phyloP scores from a whole-genome alignment of 2,888 invertebrate species.

The Folsomia candida region DNA sequence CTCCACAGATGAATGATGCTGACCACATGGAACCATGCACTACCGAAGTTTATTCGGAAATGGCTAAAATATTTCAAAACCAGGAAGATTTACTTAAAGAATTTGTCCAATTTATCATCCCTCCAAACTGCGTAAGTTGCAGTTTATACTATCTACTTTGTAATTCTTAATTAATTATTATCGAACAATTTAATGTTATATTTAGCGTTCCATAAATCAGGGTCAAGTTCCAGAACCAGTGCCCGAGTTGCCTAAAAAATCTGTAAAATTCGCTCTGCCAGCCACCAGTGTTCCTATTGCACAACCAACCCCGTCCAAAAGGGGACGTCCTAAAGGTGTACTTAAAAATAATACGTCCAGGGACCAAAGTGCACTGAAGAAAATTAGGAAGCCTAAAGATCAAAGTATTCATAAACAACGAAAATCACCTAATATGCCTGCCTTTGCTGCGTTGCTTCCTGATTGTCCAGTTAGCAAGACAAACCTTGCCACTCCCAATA shows the following conservation, averaged over 20 bases:
- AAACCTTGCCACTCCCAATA: conserved; percentile 61
- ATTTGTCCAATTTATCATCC: conserved; percentile 95
- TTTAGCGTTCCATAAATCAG: conserved; percentile 8
- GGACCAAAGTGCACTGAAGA: too few species aligned
- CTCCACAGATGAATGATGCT: conserved; percentile 72
- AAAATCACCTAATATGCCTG: conserved; percentile 35
- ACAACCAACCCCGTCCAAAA: conserved; percentile 51
- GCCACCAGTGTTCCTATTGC: conserved; percentile 52
- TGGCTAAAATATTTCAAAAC: conserved; percentile 94
- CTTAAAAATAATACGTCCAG: too few species aligned
- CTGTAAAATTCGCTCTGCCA: conserved; percentile 25
- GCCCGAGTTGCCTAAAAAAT: conserved; percentile 45
- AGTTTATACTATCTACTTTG: not conserved
- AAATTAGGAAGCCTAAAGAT: too few species aligned
- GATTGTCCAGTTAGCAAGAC: conserved; percentile 62
- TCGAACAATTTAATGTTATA: not conserved
- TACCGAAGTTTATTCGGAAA: conserved; percentile 87
- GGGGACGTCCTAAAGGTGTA: conserved; percentile 52
- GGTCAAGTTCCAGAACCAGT: conserved; percentile 29
- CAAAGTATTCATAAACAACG: too few species aligned
- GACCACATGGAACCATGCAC: conserved; percentile 78
- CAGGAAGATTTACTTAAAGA: conserved; percentile 94
- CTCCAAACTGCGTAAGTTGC: conserved; percentile 50
- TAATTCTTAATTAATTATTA: not conserved
- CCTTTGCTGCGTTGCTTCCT: conserved; percentile 49